Evolutionary conservation across 2,113 vertebrate species (phyloP), one percentile per base, ranked within the genome.

Genomic region (Entomyzon cyanotis): DNA sequence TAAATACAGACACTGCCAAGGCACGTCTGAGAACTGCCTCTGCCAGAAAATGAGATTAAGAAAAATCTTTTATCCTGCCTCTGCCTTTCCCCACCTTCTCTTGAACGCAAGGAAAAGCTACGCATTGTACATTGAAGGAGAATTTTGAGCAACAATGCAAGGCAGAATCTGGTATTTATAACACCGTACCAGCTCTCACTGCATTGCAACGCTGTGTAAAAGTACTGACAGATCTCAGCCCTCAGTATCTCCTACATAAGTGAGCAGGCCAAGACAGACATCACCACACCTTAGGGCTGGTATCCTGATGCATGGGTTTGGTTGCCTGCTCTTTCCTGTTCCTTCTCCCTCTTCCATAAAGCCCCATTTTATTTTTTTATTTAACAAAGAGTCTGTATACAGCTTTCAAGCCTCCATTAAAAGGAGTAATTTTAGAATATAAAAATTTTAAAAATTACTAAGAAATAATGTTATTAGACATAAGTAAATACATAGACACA

Each of bases 1-100:
- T 88, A 73, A 95, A 85, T 42, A 67, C 84, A 91, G 73, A 79
- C 81, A 60, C 88, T 95, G 93, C 95, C 95, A 96, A 96, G 93
- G 87, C 91, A 96, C 33, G 93, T 91, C 88, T 70, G 85, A 80
- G 80, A 89, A 70, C 70, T 41, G 86, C 68, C 76, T 89, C 91
- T 62, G 92, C 93, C 95, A 91, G 84, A 81, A 94, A 88, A 46
- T 1, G 20, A 67, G 73, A 92, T 60, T 53, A 78, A 82, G 50
- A 84, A 73, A 67, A 87, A 91, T 27, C 80, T 76, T 91, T 84
- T 73, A 60, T 69, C 46, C 64, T 80, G 84, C 68, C 70, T 82
- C 56, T 78, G 76, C 60, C 47, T 77, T 50, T 77, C 81, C 60
- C 50, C 77, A 80, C 75, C 76, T 87, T 82, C 77, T 52, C 75